Evolutionary conservation across 2,113 vertebrate species (phyloP).

Genomic region (Kryptolebias marmoratus): DNA sequence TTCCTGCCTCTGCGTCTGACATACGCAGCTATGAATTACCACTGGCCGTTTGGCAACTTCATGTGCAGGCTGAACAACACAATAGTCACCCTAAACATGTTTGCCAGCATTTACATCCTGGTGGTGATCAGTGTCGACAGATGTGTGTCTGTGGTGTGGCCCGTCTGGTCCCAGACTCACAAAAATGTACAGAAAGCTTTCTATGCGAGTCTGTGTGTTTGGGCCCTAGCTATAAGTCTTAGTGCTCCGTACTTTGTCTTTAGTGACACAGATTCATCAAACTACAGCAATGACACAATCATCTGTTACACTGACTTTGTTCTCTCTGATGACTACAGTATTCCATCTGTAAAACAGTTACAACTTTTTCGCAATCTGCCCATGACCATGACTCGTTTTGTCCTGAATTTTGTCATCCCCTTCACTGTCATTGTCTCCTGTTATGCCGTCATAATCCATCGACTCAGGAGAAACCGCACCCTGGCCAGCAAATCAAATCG

Average conservation of each 20-base stretch:
- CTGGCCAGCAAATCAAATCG: slow-evolving; percentile 81
- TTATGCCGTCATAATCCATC: slow-evolving; percentile 82
- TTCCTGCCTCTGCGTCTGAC: slow-evolving; percentile 83
- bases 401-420: slow-evolving; percentile 86
- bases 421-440: slow-evolving; percentile 85
- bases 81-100: slow-evolving; percentile 83
- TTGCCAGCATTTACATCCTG: slow-evolving; percentile 86
- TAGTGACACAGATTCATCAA: slow-evolving; percentile 69
- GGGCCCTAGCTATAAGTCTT: slow-evolving; percentile 82
- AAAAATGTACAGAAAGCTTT: slow-evolving; percentile 77
- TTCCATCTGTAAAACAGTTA: slow-evolving; percentile 47
- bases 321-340: slow-evolving; percentile 70
- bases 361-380: slow-evolving; percentile 70
- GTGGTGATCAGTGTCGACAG: slow-evolving; percentile 86
- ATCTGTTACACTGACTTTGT: slow-evolving; percentile 79
- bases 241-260: slow-evolving; percentile 80
- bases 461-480: slow-evolving; percentile 80
- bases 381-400: slow-evolving; percentile 82
- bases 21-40: slow-evolving; percentile 76
- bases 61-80: slow-evolving; percentile 84
- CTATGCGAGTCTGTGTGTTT: slow-evolving; percentile 76
- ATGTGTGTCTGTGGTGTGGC: slow-evolving; percentile 83
- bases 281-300: slow-evolving; percentile 57
- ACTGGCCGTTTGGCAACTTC: slow-evolving; percentile 88
- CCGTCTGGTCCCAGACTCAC: slow-evolving; percentile 87